Conservation (phyloP, 2,113 vertebrate genomes). For the Chelonoidis abingdonii region DNA sequence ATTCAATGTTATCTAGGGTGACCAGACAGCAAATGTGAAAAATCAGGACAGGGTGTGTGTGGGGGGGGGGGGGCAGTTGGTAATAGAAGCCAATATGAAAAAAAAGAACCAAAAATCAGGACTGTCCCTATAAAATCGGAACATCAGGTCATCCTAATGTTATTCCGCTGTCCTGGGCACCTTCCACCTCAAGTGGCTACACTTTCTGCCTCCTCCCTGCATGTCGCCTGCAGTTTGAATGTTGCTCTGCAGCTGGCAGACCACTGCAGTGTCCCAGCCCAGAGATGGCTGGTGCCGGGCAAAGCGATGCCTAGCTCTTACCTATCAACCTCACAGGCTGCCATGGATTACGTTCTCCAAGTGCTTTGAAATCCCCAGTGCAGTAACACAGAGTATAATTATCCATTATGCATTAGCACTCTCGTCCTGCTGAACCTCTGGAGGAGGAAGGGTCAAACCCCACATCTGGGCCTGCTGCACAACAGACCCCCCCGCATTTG, state of each 20-base stretch:
- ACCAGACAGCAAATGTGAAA: no score
- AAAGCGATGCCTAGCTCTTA: background rate
- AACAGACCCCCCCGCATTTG: background rate
- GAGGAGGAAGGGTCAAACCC: background rate
- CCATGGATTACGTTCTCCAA: background rate
- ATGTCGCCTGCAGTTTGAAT: background rate
- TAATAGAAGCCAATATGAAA: no score
- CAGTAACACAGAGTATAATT: rapidly evolving
- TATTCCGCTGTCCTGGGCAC: background rate
- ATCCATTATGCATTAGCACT: background rate
- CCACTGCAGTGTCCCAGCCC: background rate
- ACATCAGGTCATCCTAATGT: background rate
- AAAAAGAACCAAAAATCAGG: no score
- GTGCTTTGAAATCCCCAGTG: background rate
- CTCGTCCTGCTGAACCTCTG: background rate
- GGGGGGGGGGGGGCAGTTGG: no score
- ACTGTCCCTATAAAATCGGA: no score
- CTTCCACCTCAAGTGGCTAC: background rate
- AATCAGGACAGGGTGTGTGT: no score
- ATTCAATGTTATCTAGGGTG: background rate
- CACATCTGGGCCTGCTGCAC: background rate
- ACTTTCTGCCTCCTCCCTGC: background rate
- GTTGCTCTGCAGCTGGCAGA: background rate
- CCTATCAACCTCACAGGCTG: background rate
- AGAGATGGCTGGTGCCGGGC: background rate